Conservation (phyloP, 2,113 vertebrate species). For the Pogona vitticeps region DNA sequence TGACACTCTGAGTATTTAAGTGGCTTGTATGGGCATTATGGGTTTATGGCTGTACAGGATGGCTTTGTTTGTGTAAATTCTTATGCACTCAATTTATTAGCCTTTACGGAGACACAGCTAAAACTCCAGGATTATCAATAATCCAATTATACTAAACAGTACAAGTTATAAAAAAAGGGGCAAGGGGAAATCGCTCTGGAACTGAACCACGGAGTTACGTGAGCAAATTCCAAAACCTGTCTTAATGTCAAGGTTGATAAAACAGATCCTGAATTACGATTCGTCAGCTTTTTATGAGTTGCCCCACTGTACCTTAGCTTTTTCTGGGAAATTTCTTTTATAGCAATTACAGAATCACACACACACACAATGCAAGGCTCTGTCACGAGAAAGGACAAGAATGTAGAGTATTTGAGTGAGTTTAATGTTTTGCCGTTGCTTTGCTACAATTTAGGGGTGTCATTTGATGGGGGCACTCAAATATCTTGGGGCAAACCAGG, state of each 20-base stretch:
- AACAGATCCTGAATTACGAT: not conserved
- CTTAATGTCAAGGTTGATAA: rapidly evolving
- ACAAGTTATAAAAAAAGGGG: conserved; percentile 2
- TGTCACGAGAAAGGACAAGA: no score
- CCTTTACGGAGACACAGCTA: not conserved
- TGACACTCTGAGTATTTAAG: not conserved
- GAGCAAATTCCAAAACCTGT: not conserved
- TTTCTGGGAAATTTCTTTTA: not conserved
- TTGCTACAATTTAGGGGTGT: no score
- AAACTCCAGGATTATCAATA: conserved; percentile 40
- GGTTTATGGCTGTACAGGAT: not conserved
- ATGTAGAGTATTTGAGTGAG: no score
- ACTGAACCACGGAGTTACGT: not conserved
- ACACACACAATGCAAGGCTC: no score
- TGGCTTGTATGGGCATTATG: not conserved
- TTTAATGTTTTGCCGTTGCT: no score
- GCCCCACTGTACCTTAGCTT: not conserved
- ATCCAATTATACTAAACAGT: not conserved
- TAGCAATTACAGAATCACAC: no score
- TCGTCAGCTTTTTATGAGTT: not conserved
- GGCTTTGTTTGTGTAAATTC: rapidly evolving
- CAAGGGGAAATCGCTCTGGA: not conserved
- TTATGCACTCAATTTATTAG: not conserved
- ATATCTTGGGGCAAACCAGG: no score
- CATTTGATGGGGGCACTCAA: no score